Conservation (phyloP, 2,797 vertebrate genomes). For the Myiothlypis coronata region DNA sequence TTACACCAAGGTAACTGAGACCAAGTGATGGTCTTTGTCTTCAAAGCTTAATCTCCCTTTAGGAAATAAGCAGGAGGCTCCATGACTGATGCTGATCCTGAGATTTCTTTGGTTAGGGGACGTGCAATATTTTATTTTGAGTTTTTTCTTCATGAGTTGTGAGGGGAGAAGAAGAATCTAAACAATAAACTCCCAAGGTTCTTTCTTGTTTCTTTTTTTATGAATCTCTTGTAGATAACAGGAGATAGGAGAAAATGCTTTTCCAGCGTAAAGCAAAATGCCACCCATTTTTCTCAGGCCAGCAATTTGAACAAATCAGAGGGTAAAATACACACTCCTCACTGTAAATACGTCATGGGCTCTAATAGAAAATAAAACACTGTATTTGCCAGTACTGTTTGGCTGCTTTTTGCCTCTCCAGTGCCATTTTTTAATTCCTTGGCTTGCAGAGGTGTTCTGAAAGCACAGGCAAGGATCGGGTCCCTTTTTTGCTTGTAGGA, state of each 20-base stretch:
- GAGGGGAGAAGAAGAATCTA: constrained; percentile 50
- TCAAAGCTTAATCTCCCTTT: constrained; percentile 39
- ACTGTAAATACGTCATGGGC: constrained; percentile 37
- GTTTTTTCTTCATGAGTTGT: constrained; percentile 35
- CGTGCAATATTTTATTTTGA: constrained; percentile 42
- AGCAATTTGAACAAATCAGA: constrained; percentile 42
- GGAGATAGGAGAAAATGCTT: constrained; percentile 65
- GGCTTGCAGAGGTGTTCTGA: neutral
- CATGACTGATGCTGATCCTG: constrained; percentile 48
- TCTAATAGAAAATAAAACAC: constrained; percentile 49
- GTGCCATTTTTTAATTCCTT: constrained; percentile 8
- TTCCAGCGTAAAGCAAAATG: constrained; percentile 52
- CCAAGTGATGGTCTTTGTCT: neutral
- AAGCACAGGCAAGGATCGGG: neutral
- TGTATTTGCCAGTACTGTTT: neutral
- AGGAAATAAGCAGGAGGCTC: constrained; percentile 27
- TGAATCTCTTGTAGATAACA: constrained; percentile 53
- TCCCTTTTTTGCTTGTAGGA: neutral
- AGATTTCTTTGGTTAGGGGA: constrained; percentile 43
- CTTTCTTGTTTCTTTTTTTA: constrained; percentile 15
- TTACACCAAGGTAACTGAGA: constrained; percentile 16
- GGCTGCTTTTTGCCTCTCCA: neutral
- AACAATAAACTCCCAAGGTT: constrained; percentile 67
- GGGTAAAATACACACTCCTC: constrained; percentile 54
- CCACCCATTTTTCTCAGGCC: constrained; percentile 60